These are phyloP conservation scores for Channallabes apus DNA, from an alignment of 2,797 vertebrate species.

Conservation along the genomic window DNA sequence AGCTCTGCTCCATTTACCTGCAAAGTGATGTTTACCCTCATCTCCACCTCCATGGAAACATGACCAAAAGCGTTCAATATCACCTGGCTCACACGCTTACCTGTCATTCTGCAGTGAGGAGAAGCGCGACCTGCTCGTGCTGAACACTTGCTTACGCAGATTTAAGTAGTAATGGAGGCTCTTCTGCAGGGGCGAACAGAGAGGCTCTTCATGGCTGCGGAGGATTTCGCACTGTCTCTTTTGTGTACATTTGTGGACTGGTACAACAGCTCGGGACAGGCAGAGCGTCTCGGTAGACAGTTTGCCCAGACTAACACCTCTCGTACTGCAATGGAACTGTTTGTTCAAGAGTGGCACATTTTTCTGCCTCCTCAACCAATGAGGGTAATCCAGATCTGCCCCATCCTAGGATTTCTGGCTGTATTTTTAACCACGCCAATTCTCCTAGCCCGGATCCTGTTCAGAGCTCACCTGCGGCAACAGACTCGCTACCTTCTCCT, in stretches of 20 bases:
- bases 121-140: background rate
- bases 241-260: conserved; percentile 54
- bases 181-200: conserved; percentile 41
- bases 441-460: conserved; percentile 74
- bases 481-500: conserved; percentile 79
- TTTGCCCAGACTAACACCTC: conserved; percentile 48
- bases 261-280: conserved; percentile 63
- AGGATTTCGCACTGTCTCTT: conserved; percentile 49
- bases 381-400: conserved; percentile 70
- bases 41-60: conserved; percentile 54
- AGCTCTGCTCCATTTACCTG: conserved; percentile 61
- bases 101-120: conserved; percentile 23
- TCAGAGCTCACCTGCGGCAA: conserved; percentile 65
- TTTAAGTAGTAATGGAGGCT: conserved; percentile 37
- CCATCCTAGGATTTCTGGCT: conserved; percentile 68
- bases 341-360: conserved; percentile 58
- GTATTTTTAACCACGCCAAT: conserved; percentile 70
- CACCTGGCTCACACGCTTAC: conserved; percentile 26
- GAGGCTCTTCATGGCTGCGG: conserved; percentile 24
- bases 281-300: conserved; percentile 59
- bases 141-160: conserved; percentile 14
- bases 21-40: conserved; percentile 62
- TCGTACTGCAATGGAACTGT: conserved; percentile 53
- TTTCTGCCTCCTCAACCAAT: conserved; percentile 60
- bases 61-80: conserved; percentile 48